Percentiles rank a stretch among this genome's conserved stretches.
Evolutionary conservation across 2,797 vertebrate genomes (phyloP).

Genomic region (Pogonophryne albipinna): DNA sequence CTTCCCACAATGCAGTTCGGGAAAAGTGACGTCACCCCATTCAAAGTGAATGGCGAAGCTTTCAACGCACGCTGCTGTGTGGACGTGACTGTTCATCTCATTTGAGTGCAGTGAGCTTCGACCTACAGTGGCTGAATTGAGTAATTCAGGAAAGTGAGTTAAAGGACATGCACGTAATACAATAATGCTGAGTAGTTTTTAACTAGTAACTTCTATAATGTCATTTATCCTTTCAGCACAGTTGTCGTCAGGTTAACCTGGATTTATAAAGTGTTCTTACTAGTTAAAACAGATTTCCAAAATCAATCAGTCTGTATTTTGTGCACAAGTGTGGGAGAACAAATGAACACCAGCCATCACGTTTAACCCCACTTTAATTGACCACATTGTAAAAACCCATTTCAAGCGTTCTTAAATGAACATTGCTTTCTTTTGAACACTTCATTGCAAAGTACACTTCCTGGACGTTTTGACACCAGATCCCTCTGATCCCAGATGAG

Average conservation of each 20-base stretch:
- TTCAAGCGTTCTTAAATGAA: slow-evolving; percentile 77
- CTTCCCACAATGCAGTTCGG: too few species aligned
- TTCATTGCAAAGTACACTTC: slow-evolving; percentile 82
- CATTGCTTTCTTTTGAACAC: slow-evolving; percentile 82
- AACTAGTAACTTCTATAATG: neutral
- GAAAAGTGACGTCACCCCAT: too few species aligned
- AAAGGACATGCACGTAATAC: neutral
- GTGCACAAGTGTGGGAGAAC: neutral
- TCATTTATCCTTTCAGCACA: neutral
- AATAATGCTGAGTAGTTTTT: too few species aligned
- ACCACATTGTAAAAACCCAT: slow-evolving; percentile 82
- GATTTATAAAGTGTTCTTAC: neutral
- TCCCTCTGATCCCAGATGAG: slow-evolving; percentile 75
- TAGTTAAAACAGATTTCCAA: neutral
- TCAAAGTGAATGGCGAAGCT: too few species aligned
- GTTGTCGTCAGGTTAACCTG: neutral
- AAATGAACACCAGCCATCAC: slow-evolving; percentile 7
- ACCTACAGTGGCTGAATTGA: neutral
- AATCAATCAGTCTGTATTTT: neutral
- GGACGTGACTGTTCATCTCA: too few species aligned
- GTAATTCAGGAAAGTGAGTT: too few species aligned
- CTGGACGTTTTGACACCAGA: slow-evolving; percentile 69
- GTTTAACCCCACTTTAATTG: slow-evolving; percentile 84
- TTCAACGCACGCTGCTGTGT: too few species aligned
- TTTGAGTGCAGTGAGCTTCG: neutral